Evolutionary conservation across 2,888 invertebrate genomes (phyloP).

Genomic region (Folsomia candida): DNA sequence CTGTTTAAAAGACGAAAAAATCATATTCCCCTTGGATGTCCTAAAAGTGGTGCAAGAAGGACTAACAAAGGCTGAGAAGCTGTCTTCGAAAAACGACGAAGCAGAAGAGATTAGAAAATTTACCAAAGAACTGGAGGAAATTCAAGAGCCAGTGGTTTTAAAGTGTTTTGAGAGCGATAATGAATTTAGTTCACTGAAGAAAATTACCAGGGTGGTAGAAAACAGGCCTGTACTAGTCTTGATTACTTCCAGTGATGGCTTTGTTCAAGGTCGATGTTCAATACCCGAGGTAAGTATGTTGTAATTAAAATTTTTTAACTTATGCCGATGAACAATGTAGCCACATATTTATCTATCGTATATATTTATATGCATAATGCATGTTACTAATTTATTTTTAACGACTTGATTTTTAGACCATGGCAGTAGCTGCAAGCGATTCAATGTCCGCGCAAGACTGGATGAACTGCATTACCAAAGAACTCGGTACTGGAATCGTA

Average conservation of each 20-base stretch:
- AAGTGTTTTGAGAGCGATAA: slow-evolving; percentile 39
- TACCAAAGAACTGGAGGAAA: slow-evolving; percentile 29
- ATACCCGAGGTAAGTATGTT: slow-evolving; percentile 64
- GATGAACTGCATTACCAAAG: slow-evolving; percentile 63
- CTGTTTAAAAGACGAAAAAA: neutral
- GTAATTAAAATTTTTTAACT: neutral
- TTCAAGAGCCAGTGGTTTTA: slow-evolving; percentile 28
- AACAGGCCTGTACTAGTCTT: slow-evolving; percentile 65
- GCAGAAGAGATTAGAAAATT: slow-evolving; percentile 33
- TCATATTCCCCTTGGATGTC: slow-evolving; percentile 40
- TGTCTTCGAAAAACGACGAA: slow-evolving; percentile 37
- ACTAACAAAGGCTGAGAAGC: slow-evolving; percentile 35
- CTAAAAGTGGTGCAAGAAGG: slow-evolving; percentile 32
- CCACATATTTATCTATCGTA: too few species aligned
- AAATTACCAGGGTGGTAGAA: slow-evolving; percentile 60
- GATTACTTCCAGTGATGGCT: slow-evolving; percentile 57
- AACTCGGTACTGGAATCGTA: slow-evolving; percentile 61
- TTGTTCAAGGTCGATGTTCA: slow-evolving; percentile 66
- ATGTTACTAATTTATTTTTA: neutral
- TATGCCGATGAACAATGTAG: too few species aligned
- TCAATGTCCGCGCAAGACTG: slow-evolving; percentile 68
- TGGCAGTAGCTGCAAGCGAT: slow-evolving; percentile 55
- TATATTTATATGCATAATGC: too few species aligned
- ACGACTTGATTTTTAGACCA: neutral
- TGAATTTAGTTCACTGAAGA: slow-evolving; percentile 58